Evolutionary conservation across 2,797 vertebrate genomes (phyloP).

Genomic region (Cynopterus sphinx): DNA sequence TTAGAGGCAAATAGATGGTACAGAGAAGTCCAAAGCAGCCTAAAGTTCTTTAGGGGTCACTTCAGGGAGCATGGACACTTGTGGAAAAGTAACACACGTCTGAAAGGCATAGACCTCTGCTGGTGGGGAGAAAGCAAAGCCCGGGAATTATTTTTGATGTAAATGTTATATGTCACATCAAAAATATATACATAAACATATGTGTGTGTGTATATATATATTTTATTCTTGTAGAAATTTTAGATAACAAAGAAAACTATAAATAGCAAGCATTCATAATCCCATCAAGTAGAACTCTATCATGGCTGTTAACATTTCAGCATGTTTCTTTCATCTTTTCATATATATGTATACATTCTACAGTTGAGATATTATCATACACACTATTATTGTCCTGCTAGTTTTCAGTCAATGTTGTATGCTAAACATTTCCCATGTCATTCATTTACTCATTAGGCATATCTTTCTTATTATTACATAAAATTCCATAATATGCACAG

Average conservation of each 20-base stretch:
- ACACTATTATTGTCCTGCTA: not conserved
- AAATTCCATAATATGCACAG: not conserved
- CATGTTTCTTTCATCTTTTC: not conserved
- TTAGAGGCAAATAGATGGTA: not conserved
- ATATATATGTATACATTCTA: not conserved
- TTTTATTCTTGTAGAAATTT: not conserved
- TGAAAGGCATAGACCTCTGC: not conserved
- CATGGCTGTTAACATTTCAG: not conserved
- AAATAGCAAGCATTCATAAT: not conserved
- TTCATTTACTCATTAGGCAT: not conserved
- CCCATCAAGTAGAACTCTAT: not conserved
- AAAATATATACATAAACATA: not conserved
- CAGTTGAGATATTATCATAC: not conserved
- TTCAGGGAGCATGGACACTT: not conserved
- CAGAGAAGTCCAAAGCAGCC: not conserved
- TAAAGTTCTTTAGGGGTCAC: not conserved
- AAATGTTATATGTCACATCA: not conserved
- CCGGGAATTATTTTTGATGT: not conserved
- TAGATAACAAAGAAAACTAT: constrained; percentile 13
- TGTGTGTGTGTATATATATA: not conserved
- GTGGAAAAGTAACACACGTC: not conserved
- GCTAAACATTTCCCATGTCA: not conserved
- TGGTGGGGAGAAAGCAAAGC: not conserved
- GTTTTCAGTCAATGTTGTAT: not conserved
- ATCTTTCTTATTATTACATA: not conserved